Evolutionary conservation across 1,140 invertebrate genomes (phyloP), one percentile per base, ranked within the genome.

Genomic region (Tetramorium simillimum): DNA sequence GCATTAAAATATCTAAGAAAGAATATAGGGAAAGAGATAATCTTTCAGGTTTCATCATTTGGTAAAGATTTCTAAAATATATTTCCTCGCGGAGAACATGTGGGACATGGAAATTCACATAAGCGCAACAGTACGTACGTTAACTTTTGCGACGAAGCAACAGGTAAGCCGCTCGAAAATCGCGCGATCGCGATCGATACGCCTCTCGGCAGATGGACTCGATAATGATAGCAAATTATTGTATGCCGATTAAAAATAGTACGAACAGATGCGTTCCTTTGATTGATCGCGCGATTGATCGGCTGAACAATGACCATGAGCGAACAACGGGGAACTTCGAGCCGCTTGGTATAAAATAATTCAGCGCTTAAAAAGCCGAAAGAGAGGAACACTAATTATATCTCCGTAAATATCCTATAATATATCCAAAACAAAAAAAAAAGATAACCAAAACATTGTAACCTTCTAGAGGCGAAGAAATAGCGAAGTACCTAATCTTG

Each of bases 401-500:
- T 85, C 80, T 82, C 88, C 92, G 90, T 93, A 91, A 93, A 89
- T 94, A 93, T 93, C 90, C 93, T 94, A 94, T 93, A 93, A 94
- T 93, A 93, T 94, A 93, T 89, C 81, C 87, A 87, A 93, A 92
- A 89, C 81, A 92, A 91, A 93, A 86, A 89, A 28, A 87, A 63
- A 92, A 86, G 92, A 91, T 93, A 93, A 92, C 90, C 88, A 90
- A 93, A 93, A 86, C 91, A 94, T 92, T 93, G 90, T 94, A 94
- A 94, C 92, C 92, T 94, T 93, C 88, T 94, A 93, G 93, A 94
- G 89, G 90, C 87, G 81, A 91, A 91, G 90, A 92, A 91, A 92
- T 91, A 92, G 89, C 92, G 85, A 93, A 93, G 89, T 93, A 93
- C 92, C 91, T 91, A 92, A 94, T 92, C 93, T 93, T 93, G 89